These are phyloP conservation scores for Peucedramus taeniatus DNA, from an alignment of 2,113 vertebrate genomes.

Conservation along the genomic window DNA sequence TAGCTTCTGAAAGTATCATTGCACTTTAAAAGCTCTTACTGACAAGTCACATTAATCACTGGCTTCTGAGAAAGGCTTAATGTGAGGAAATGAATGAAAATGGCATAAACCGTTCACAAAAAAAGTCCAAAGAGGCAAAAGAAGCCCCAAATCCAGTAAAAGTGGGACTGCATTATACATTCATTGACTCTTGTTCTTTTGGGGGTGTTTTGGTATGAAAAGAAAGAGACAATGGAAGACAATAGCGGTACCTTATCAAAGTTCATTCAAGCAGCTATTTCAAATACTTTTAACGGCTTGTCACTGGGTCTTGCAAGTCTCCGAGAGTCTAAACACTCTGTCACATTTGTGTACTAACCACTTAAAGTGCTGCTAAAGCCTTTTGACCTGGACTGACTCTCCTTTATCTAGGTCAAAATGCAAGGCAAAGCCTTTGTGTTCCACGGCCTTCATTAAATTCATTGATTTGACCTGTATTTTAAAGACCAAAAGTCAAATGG, in stretches of 20 bases:
- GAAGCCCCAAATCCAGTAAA: slow-evolving; percentile 72
- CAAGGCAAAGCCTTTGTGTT: slow-evolving; percentile 93
- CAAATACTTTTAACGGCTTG: slow-evolving; percentile 97
- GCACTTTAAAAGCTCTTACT: slow-evolving; percentile 62
- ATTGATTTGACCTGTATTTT: slow-evolving; percentile 99
- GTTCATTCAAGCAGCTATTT: slow-evolving; percentile 89
- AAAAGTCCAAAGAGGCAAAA: slow-evolving; percentile 68
- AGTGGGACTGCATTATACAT: slow-evolving; percentile 84
- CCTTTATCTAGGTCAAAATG: slow-evolving; percentile 98
- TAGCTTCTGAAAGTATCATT: slow-evolving; percentile 61
- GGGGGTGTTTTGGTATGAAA: slow-evolving; percentile 80
- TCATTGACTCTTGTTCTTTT: slow-evolving; percentile 87
- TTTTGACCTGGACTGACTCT: slow-evolving; percentile 96
- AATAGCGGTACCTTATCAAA: slow-evolving; percentile 88
- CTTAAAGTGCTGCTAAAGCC: slow-evolving; percentile 91
- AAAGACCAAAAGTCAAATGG: slow-evolving; percentile 96
- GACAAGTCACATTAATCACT: slow-evolving; percentile 68
- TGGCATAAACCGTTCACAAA: slow-evolving; percentile 72
- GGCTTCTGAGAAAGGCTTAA: slow-evolving; percentile 59
- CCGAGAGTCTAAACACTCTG: slow-evolving; percentile 88
- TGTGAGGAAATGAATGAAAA: slow-evolving; percentile 74
- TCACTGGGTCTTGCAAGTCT: slow-evolving; percentile 89
- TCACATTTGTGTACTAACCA: slow-evolving; percentile 99
- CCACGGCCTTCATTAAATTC: slow-evolving; percentile 99
- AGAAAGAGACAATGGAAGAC: slow-evolving; percentile 80